Evolutionary conservation across 92 coral and sea anemone genomes (phyloP), one percentile per base, ranked within the genome.

Genomic region (Chrysogorgia sp.): DNA sequence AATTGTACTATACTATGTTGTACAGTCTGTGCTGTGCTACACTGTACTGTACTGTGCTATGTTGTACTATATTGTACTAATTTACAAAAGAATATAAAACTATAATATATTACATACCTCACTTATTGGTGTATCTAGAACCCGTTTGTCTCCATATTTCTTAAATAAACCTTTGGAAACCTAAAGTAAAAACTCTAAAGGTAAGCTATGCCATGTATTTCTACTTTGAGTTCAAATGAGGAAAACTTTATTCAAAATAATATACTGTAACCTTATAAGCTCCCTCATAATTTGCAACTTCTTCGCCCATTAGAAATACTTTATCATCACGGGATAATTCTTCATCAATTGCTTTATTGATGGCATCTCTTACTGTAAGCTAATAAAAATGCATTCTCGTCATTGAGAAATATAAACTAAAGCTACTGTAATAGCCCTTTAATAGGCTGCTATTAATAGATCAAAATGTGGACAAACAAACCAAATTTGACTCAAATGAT

Each of bases 211-310:
- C 70, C 14, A 13, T 63, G 15, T 2, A 30, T 0, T 40, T 20
- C 47, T 29, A 1, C 41, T 34, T 8, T 29, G 10, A 19, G 22
- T 40, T 32, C 17, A 10, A 17, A 63, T 2, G 1, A 10, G 24
- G n/a, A 25, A 22, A 28, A 33, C 9, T 28, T 25, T 61, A 17
- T 7, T 9, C 19, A 23, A 37, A 77, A 45, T 15, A 71, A 49
- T 56, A 24, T 12, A 45, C 37, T 28, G 85, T 40, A 78, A 91
- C 98, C 83, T 94, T 94, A 62, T 94, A 94, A 15, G 98, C 98
- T 28, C 98, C 98, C 72, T 94, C 98, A 85, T 94, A 94, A 55
- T 87, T 69, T 24, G 98, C 98, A 30, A 94, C 98, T 65, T 94
- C 98, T 87, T 94, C 98, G 15, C 98, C 98, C 35, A 94, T 41